Evolutionary conservation across 2,888 invertebrate species (phyloP), one percentile per base, ranked within the genome.

Genomic region (Cantharis flavilabris): DNA sequence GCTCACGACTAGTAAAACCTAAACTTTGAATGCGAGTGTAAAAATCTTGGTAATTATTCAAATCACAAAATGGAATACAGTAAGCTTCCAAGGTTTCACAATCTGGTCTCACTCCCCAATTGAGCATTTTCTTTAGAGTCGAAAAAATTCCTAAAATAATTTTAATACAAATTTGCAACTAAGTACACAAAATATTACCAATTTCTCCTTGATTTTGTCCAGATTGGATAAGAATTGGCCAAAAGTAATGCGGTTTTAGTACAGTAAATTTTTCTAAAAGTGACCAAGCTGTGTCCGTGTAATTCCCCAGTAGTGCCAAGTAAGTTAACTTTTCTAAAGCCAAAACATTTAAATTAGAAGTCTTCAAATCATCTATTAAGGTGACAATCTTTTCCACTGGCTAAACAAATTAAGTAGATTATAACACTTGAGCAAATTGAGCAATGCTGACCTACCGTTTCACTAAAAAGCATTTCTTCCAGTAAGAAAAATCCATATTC

Each of bases 201-300:
- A 87, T 88, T 80, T 93, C 92, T 0, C 92, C 92, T 71, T 89
- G 87, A n/a, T 86, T 85, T 64, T 88, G 89, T 0, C 90, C 89
- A 3, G 87, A 88, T 1, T 89, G 87, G 28, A 92, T 69, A 67
- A 93, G 73, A 70, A 93, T 85, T 0, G 93, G 92, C 93, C 93
- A 93, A 84, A 93, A 93, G 83, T 91, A 93, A 80, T 93, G 93
- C 0, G 92, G 89, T 13, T 92, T 88, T 2, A 91, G 70, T 9
- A n/a, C 70, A 13, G 80, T 67, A 69, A 84, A 70, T 10, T 69
- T 64, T 64, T 81, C 85, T 73, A 92, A 89, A 80, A 91, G 75
- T 65, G 88, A 88, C 16, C 90, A 79, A 0, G 90, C 90, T 1
- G 90, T 76, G 0, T 90, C 88, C 0, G 87, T 84, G 72, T 89